A percentile compares a stretch with the other conserved stretches of the same genome.
Evolutionary conservation across 2,113 vertebrate genomes (phyloP).

Genomic region (Amphilophus citrinellus): DNA sequence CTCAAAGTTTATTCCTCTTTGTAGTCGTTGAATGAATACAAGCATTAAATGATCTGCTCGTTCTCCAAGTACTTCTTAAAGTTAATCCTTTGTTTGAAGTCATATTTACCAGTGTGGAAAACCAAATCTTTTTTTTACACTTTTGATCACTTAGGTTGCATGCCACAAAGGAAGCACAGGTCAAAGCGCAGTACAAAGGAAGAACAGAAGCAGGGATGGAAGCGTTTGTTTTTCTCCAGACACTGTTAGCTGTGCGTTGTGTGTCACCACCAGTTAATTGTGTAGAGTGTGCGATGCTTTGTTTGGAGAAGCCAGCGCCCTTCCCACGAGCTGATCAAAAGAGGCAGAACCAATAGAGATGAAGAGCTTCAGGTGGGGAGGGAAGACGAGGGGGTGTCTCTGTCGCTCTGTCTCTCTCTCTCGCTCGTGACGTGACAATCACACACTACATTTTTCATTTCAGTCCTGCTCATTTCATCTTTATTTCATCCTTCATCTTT

Average conservation of each 20-base stretch:
- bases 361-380: slow-evolving; percentile 36
- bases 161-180: background rate
- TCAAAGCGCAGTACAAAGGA: slow-evolving; percentile 17
- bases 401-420: background rate
- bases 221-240: slow-evolving; percentile 21
- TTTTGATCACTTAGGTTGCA: slow-evolving; percentile 5
- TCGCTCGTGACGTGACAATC: background rate
- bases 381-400: background rate
- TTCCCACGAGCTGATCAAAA: slow-evolving; percentile 46
- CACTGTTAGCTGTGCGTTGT: slow-evolving; percentile 37
- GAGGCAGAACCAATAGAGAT: slow-evolving; percentile 42
- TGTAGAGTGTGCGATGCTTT: slow-evolving; percentile 27
- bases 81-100: background rate
- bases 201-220: slow-evolving; percentile 19
- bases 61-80: background rate
- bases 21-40: background rate
- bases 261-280: slow-evolving; percentile 36
- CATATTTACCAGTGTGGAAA: background rate
- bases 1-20: background rate
- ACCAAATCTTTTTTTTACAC: background rate
- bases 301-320: slow-evolving; percentile 13
- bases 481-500: background rate
- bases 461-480: slow-evolving; percentile 20
- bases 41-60: background rate
- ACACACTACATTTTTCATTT: background rate